These are phyloP conservation scores for Heptranchias perlo DNA, from an alignment of 2,113 vertebrate species.

Conservation along the genomic window DNA sequence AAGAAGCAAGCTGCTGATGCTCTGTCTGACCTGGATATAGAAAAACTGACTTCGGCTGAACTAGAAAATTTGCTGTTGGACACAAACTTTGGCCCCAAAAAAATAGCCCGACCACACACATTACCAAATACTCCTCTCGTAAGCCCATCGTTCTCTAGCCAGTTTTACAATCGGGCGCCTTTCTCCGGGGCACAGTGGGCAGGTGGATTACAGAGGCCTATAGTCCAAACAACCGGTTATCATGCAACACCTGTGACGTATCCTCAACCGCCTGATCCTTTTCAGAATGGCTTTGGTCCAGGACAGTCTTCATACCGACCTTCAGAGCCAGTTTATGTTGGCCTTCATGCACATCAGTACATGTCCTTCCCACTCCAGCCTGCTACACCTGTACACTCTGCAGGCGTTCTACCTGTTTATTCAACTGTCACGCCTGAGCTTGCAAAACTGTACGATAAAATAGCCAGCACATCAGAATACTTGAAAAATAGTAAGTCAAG, in stretches of 20 bases:
- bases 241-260: conserved; percentile 60
- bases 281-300: conserved; percentile 81
- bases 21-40: conserved; percentile 73
- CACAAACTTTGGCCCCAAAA: conserved; percentile 73
- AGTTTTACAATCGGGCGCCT: conserved; percentile 58
- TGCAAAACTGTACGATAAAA: conserved; percentile 91
- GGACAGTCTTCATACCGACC: conserved; percentile 58
- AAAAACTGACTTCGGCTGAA: conserved; percentile 82
- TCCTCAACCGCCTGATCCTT: conserved; percentile 69
- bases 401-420: conserved; percentile 53
- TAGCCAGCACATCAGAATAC: conserved; percentile 91
- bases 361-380: conserved; percentile 74
- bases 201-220: conserved; percentile 59
- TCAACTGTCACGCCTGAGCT: conserved; percentile 76
- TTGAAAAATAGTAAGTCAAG: conserved; percentile 78
- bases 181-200: conserved; percentile 73
- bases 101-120: conserved; percentile 52
- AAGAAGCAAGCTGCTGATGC: conserved; percentile 64
- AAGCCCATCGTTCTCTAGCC: conserved; percentile 74
- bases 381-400: conserved; percentile 62
- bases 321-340: conserved; percentile 62
- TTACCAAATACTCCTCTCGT: conserved; percentile 67
- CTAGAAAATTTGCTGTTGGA: conserved; percentile 89
- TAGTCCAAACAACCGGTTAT: conserved; percentile 61
- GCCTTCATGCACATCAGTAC: conserved; percentile 65